Evolutionary conservation across 1,140 invertebrate genomes (phyloP), one percentile per base, ranked within the genome.

Genomic region (Bombus confusus): DNA sequence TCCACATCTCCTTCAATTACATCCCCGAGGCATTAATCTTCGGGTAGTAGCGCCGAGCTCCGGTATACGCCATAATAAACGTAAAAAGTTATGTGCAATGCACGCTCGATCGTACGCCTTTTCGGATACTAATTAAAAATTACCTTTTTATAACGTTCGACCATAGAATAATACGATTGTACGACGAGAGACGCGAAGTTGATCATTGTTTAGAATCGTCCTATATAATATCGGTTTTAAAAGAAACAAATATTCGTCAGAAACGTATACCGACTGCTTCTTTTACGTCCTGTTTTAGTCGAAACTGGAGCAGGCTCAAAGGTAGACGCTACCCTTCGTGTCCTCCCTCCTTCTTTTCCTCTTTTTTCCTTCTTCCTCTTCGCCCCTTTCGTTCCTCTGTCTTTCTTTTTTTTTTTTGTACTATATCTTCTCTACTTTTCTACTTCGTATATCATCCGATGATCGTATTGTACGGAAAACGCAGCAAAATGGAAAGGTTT

Each of bases 1-100:
- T 59, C 66, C 39, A 84, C 75, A 79, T 84, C 82, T 82, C 80
- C 39, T 84, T 84, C 75, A 79, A 84, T 84, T 84, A 79, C 66
- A 84, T 71, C 66, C 76, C 43, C 25, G 31, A 59, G 76, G 82
- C 82, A 79, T 71, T 79, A 84, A 84, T 84, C 76, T 79, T 47
- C 18, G 37, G 37, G 3, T 68, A 79, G 76, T 79, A 52, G 22
- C 2, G 34, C n/a, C 74, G 13, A 34, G 34, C 47, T 43, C n/a
- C 10, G 25, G 18, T 28, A 39, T 22, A 47, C 12, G 6, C 22
- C 74, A 22, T 78, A 39, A 69, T 57, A 59, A 71, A 79, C 15
- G n/a, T 31, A 10, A 64, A 68, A 43, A 41, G n/a, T 10, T 3
- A 52, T 8, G 47, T 0, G 1, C 12, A 5, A 25, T 52, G n/a